These are phyloP conservation scores for Aphaenogaster floridana DNA, from an alignment of 1,140 invertebrate genomes.

Conservation along the genomic window DNA sequence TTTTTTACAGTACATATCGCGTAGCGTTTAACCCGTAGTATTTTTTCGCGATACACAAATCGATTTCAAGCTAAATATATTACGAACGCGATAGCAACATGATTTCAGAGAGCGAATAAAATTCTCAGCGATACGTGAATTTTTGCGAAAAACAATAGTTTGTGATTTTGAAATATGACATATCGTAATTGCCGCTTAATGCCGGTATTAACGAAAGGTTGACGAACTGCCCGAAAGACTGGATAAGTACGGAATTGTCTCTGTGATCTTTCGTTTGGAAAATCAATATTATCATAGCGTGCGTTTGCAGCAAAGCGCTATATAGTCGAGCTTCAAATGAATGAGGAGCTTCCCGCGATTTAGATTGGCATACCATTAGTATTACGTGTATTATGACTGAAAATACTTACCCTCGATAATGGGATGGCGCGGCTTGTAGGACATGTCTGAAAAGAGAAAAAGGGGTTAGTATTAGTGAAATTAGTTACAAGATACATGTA, in stretches of 20 bases:
- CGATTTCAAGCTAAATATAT: neutral
- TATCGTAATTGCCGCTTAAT: constrained; percentile 29
- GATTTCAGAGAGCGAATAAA: neutral
- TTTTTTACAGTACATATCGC: neutral
- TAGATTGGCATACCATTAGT: constrained; percentile 43
- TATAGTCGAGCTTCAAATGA: neutral
- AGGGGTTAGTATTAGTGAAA: constrained; percentile 76
- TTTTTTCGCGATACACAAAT: constrained; percentile 6
- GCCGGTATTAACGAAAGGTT: neutral
- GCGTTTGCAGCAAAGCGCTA: constrained; percentile 6
- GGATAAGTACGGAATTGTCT: neutral
- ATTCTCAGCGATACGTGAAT: neutral
- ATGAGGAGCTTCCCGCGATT: constrained; percentile 41
- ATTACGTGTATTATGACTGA: constrained; percentile 42
- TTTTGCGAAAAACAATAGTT: neutral
- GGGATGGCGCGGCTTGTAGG: constrained; percentile 87
- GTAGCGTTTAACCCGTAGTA: neutral
- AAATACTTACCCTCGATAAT: constrained; percentile 87
- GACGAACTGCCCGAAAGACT: neutral
- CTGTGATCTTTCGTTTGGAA: constrained; percentile 34
- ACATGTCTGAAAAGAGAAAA: constrained; percentile 87
- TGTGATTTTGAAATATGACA: neutral
- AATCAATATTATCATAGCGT: constrained; percentile 46
- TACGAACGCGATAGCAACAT: neutral
- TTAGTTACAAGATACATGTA: constrained; percentile 66